phyloP scores from a whole-genome alignment of 1,140 invertebrate genomes.

The Panagrolaimus sp. region DNA sequence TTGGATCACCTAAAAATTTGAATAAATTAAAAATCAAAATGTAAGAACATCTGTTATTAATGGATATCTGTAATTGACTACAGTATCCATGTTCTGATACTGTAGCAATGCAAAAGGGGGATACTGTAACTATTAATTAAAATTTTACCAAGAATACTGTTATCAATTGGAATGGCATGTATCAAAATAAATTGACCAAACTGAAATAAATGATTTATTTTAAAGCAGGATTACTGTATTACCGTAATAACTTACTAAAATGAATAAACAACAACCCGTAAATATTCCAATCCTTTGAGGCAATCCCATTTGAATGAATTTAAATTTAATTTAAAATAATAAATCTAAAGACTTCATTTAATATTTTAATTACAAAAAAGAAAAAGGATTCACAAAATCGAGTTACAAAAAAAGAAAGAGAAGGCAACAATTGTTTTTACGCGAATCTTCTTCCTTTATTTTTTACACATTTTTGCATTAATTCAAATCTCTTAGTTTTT shows the following conservation, averaged over 20 bases:
- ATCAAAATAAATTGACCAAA: neutral
- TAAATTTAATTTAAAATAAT: neutral
- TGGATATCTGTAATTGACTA: too few species aligned
- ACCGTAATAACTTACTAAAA: neutral
- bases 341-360: too few species aligned
- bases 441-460: too few species aligned
- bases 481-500: too few species aligned
- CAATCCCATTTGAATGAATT: neutral
- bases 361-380: too few species aligned
- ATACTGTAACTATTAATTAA: neutral
- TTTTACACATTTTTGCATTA: too few species aligned
- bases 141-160: neutral
- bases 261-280: neutral
- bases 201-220: neutral
- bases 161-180: conserved; percentile 14
- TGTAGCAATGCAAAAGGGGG: too few species aligned
- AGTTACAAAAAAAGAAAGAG: too few species aligned
- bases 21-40: neutral
- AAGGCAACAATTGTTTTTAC: too few species aligned
- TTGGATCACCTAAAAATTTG: conserved; percentile 29
- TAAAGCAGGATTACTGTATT: neutral
- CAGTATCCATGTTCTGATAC: too few species aligned
- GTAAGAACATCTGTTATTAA: too few species aligned
- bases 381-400: too few species aligned
- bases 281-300: neutral